Evolutionary conservation across 2,888 invertebrate species (phyloP), one percentile per base, ranked within the genome.

Genomic region (Agonopterix heracliana): DNA sequence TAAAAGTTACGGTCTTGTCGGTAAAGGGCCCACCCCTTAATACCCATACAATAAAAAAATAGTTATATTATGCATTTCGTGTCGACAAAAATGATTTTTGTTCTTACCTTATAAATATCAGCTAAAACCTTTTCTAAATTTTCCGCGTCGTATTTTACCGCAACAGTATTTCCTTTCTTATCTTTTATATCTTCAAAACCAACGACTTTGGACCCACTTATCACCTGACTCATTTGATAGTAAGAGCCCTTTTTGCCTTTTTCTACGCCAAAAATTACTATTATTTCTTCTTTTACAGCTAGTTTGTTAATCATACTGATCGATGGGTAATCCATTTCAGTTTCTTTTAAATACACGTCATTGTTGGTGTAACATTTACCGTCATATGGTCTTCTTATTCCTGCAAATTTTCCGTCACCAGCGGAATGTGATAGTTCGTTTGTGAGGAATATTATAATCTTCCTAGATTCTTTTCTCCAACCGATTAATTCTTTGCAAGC

Each of bases 361-460:
- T 91, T 60, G 36, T 74, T 46, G 60, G 92, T 85, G 62, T 95
- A 92, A 60, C 95, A 95, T 54, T 84, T 68, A 1, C 92, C 93
- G 66, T 95, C 94, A 61, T 94, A 94, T 0, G 94, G 94, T 59
- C 91, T 88, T 34, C 92, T 84, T 26, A 93, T 90, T 0, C 93
- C 93, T 1, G 90, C 92, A 36, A 91, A 74, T 81, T 92, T 92
- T 43, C 95, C 96, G 71, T 96, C 95, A 0, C 95, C 95, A 17
- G 95, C 95, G 58, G 82, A 76, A 71, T 97, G 97, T 66, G 93
- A 96, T 2, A 90, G 84, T 1, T 92, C 94, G 73, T 96, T 94
- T 1, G 95, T 95, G 1, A 95, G 91, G 59, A 95, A 92, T 0
- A 97, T 90, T 41, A 97, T 73, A 59, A 97, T 90, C 75, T 93